Base-by-base conservation (phyloP, 2,113 vertebrate genomes). In the Erpornis zantholeuca region DNA sequence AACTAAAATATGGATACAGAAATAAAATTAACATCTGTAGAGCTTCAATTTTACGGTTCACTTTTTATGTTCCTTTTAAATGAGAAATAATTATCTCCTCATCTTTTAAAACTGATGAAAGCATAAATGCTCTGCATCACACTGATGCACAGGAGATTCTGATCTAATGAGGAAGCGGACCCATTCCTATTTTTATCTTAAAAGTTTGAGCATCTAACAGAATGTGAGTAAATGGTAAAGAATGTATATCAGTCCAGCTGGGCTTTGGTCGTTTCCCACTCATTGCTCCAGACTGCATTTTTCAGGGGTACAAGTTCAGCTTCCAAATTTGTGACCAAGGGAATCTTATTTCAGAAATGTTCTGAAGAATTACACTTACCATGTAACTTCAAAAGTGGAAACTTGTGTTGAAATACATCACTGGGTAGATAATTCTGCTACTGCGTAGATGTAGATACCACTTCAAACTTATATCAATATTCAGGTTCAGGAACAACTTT, bases 361-460 rank as follows among this genome's bases (percentile, higher is more conserved):
- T 20, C 3, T 49, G 56, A 71, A 57, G 36, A 60, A 72, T 16
- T 25, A 18, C 11, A 14, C 47, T 16, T 29, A 49, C 44, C 3
- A 3, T 22, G 7, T 38, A 40, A 13, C 54, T 82, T 71, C 31
- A 38, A 31, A 93, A 75, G 22, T 15, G 15, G 33, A 53, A 63
- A 25, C 5, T 17, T 47, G 18, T 8, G 16, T 45, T 75, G 16
- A 35, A 63, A n/a, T 25, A 59, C 3, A 13, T 82, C 40, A 54
- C 7, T 33, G 7, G n/a, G 15, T 23, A 35, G 14, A 16, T 36
- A 49, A 23, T 10, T 11, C 8, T 47, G 17, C 11, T 31, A 1
- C 1, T 4, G 9, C 45, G 13, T 27, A 47, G 12, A 17, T 0
- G 1, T 14, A 6, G 13, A 24, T 6, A 33, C 3, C 25, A 4